phyloP scores from a whole-genome alignment of 2,113 vertebrate species.

The Dicentrarchus labrax region DNA sequence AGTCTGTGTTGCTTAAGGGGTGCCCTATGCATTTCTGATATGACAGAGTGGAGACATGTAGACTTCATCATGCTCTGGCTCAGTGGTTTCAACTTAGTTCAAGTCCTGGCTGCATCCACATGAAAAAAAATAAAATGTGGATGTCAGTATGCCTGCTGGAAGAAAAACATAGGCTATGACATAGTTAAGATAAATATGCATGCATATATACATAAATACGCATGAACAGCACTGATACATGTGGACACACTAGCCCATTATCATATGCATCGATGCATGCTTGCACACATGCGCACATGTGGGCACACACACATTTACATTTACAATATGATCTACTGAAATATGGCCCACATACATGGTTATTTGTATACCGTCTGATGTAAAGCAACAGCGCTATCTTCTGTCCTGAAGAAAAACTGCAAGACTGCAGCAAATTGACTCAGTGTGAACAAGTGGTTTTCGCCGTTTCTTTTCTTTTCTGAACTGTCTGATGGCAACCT shows the following conservation, averaged over 20 bases:
- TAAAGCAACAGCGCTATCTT: slow-evolving; percentile 73
- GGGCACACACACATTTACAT: slow-evolving; percentile 4
- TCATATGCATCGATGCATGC: slow-evolving; percentile 3
- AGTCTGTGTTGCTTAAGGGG: slow-evolving; percentile 6
- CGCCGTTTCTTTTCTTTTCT: slow-evolving; percentile 3
- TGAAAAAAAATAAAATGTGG: neutral
- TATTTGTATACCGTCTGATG: slow-evolving; percentile 20
- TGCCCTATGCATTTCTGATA: neutral
- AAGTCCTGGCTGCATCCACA: neutral
- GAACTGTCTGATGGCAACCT: slow-evolving; percentile 17
- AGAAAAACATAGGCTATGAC: slow-evolving; percentile 13
- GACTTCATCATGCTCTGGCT: slow-evolving; percentile 15
- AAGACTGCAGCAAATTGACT: slow-evolving; percentile 66
- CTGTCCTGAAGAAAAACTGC: slow-evolving; percentile 55
- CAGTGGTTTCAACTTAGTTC: slow-evolving; percentile 7
- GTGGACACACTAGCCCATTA: slow-evolving; percentile 3
- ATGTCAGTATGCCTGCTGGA: slow-evolving; percentile 8
- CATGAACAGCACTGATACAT: slow-evolving; percentile 8
- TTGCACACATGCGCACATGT: neutral
- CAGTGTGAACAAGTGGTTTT: slow-evolving; percentile 57
- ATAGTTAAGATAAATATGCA: neutral
- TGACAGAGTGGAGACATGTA: slow-evolving; percentile 1
- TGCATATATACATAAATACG: slow-evolving; percentile 4
- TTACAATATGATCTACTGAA: slow-evolving; percentile 28
- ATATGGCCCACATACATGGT: slow-evolving; percentile 13